Conservation (phyloP, 2,888 invertebrate species). For the Megalurothrips usitatus region DNA sequence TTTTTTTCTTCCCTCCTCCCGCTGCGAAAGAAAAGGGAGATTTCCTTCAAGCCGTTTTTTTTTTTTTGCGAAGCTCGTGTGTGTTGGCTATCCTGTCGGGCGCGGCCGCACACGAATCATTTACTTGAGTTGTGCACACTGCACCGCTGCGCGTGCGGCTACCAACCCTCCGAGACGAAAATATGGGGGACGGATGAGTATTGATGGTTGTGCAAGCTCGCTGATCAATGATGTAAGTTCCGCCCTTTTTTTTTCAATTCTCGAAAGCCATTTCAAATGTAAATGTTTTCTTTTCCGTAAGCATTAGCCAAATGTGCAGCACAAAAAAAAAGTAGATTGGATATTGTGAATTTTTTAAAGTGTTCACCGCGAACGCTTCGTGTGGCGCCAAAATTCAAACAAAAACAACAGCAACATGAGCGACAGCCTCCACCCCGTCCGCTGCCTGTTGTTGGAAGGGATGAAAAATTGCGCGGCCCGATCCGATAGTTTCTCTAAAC, state of each 20-base stretch:
- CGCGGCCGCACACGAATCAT: slow-evolving; percentile 17
- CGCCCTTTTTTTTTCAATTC: too few relatives aligned
- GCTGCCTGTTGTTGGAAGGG: background rate
- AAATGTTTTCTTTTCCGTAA: too few relatives aligned
- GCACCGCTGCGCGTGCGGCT: too few relatives aligned
- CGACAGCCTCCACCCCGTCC: too few relatives aligned
- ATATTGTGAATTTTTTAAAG: too few relatives aligned
- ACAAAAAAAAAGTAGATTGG: too few relatives aligned
- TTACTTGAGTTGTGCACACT: slow-evolving; percentile 3
- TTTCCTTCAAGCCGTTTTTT: background rate
- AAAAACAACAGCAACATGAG: background rate
- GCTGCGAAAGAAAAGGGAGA: background rate
- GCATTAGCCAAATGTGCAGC: background rate
- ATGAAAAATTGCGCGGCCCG: background rate
- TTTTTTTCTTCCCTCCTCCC: background rate
- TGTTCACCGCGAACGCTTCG: background rate
- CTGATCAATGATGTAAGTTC: too few relatives aligned
- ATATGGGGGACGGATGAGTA: too few relatives aligned
- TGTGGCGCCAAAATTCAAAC: background rate
- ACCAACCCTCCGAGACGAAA: too few relatives aligned
- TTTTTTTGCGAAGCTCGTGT: too few relatives aligned
- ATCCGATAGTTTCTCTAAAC: background rate
- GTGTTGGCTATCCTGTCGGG: background rate
- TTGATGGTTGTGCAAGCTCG: too few relatives aligned
- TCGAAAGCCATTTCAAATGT: too few relatives aligned